Conservation (phyloP, 2,888 invertebrate species). For the Eupeodes latifasciatus region DNA sequence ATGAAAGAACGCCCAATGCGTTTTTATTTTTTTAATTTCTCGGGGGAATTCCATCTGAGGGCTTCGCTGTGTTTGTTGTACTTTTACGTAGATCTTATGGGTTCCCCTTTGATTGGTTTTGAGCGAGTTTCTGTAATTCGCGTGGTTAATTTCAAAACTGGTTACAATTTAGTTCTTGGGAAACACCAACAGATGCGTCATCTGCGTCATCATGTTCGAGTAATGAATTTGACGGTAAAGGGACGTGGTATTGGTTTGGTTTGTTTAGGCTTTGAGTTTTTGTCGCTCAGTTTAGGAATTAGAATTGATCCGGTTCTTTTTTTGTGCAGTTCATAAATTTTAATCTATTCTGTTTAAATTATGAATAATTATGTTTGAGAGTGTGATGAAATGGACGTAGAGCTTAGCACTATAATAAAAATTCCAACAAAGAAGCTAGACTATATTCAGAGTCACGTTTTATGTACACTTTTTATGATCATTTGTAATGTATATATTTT, state of each 20-base stretch:
- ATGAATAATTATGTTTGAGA: too few species aligned
- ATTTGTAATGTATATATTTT: too few species aligned
- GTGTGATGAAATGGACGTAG: too few species aligned
- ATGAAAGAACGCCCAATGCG: background rate
- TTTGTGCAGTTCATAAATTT: too few species aligned
- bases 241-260: background rate
- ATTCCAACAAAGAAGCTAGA: too few species aligned
- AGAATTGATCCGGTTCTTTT: too few species aligned
- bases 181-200: conserved; percentile 29
- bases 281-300: too few species aligned
- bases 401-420: too few species aligned
- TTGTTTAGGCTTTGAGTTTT: background rate
- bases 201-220: background rate
- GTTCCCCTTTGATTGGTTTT: background rate
- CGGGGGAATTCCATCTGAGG: background rate
- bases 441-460: too few species aligned
- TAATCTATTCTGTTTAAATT: too few species aligned
- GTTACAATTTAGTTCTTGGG: conserved; percentile 25
- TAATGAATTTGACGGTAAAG: background rate
- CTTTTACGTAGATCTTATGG: background rate
- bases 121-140: background rate
- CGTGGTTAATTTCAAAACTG: background rate
- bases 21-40: background rate
- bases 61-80: background rate
- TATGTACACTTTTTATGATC: too few species aligned